Base-by-base conservation (phyloP, 2,888 invertebrate species). In the Idaea aversata region DNA sequence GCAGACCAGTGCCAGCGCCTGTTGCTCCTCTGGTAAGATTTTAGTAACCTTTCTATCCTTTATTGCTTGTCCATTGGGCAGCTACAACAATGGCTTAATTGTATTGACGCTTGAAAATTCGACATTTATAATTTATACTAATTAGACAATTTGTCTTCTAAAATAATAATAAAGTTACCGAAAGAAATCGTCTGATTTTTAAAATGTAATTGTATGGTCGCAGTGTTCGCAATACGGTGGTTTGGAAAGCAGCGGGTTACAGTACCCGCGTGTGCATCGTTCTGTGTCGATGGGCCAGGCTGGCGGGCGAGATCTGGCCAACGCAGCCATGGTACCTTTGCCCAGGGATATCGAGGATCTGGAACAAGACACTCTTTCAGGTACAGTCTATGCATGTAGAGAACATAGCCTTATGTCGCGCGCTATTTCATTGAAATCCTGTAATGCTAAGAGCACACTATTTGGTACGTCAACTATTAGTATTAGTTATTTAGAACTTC, bases 201-300 rank as follows among this genome's bases (percentile, higher is more conserved):
- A 25, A 25, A 25, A 25, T 25, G 25, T 25, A 25, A 25, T 25
- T 25, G 25, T 25, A 25, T 25, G 25, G 25, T 25, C 25, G 25
- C 65, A 76, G 76, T 61, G 64, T 5, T 34, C 72, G 3, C 72
- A 38, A 59, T 76, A 70, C 38, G 74, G 72, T 0, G 70, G 67
- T 3, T 35, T 65, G 16, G 72, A 71, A 6, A 16, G 62, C 25
- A 34, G 61, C 5, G 61, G 65, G 5, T 59, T 70, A n/a, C 65
- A 68, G 62, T 93, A 94, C 65, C 90, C 95, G 15, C 93, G 95
- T 63, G 97, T 98, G 72, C 97, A 97, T 79, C 94, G 98, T 75
- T 98, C 97, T 0, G 96, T 97, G 70, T 98, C 98, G 0, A 97
- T 98, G 96, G 97, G 97, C 0, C 94, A 94, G 72, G 94, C 94